phyloP scores from a whole-genome alignment of 2,797 vertebrate species.

The Leptatherina wallacei region DNA sequence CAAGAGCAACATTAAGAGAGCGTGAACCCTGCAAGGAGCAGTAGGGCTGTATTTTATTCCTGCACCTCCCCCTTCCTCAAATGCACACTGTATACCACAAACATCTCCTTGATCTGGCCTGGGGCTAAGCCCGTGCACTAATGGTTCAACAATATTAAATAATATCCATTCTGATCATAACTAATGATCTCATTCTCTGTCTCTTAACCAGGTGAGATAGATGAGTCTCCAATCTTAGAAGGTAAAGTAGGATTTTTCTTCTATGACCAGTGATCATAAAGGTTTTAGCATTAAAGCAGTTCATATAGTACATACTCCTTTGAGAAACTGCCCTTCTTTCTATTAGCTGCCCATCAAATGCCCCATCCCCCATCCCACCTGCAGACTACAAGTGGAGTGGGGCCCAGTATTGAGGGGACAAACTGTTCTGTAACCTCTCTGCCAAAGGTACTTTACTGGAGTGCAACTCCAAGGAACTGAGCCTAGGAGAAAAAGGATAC shows the following conservation, averaged over 20 bases:
- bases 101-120: constrained; percentile 35
- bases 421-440: constrained; percentile 59
- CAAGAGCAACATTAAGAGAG: constrained; percentile 70
- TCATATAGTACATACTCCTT: constrained; percentile 11
- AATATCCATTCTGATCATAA: constrained; percentile 21
- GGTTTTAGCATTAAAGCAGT: constrained; percentile 22
- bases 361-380: constrained; percentile 52
- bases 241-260: not conserved
- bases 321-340: constrained; percentile 21
- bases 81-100: constrained; percentile 53
- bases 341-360: constrained; percentile 50
- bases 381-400: constrained; percentile 43
- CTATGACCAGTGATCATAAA: not conserved
- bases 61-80: constrained; percentile 44
- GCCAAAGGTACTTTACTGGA: constrained; percentile 70
- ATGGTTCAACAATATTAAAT: constrained; percentile 45
- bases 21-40: constrained; percentile 65
- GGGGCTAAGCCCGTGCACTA: constrained; percentile 40
- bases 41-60: constrained; percentile 69
- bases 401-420: constrained; percentile 64
- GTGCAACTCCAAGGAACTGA: constrained; percentile 45
- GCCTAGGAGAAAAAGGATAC: constrained; percentile 46
- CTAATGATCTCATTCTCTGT: constrained; percentile 16
- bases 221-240: constrained; percentile 3
- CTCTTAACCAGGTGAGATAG: constrained; percentile 9